These are phyloP conservation scores for Ascaphus truei DNA, from an alignment of 2,113 vertebrate species.

Conservation along the genomic window DNA sequence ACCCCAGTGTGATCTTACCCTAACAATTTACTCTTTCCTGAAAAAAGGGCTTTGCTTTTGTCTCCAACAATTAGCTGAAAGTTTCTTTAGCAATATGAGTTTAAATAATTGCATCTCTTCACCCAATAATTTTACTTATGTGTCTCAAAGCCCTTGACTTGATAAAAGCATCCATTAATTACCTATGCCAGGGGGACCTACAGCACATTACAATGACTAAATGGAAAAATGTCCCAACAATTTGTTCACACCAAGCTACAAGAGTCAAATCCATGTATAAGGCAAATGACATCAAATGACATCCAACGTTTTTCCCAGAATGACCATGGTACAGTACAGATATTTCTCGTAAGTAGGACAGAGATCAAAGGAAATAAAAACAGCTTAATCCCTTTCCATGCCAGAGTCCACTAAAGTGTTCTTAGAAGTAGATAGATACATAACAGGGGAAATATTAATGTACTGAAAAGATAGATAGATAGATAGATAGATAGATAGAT, in stretches of 20 bases:
- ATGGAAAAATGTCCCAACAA: not conserved
- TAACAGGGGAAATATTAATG: not conserved
- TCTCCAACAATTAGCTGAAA: slow-evolving; percentile 24
- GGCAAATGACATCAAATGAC: not conserved
- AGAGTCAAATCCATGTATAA: not conserved
- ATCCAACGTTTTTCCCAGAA: not conserved
- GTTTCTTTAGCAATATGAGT: slow-evolving; percentile 5
- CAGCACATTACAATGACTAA: slow-evolving; percentile 3
- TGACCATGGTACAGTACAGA: not conserved
- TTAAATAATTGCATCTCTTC: not conserved
- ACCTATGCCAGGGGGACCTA: not conserved
- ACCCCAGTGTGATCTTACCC: slow-evolving; percentile 1
- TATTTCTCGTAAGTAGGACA: not conserved
- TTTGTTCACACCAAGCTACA: not conserved
- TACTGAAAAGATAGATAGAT: not conserved
- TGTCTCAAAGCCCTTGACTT: slow-evolving; percentile 19
- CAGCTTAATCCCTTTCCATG: not conserved
- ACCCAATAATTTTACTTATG: slow-evolving; percentile 6
- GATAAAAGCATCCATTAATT: slow-evolving; percentile 31
- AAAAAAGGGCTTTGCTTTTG: slow-evolving; percentile 3
- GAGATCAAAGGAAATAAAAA: not conserved
- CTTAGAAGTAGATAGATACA: not conserved
- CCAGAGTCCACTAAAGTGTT: not conserved
- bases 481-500: not conserved
- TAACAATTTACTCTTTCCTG: slow-evolving; percentile 1